Conservation (phyloP, 2,888 invertebrate species). For the Leptinotarsa rubiginosa region DNA sequence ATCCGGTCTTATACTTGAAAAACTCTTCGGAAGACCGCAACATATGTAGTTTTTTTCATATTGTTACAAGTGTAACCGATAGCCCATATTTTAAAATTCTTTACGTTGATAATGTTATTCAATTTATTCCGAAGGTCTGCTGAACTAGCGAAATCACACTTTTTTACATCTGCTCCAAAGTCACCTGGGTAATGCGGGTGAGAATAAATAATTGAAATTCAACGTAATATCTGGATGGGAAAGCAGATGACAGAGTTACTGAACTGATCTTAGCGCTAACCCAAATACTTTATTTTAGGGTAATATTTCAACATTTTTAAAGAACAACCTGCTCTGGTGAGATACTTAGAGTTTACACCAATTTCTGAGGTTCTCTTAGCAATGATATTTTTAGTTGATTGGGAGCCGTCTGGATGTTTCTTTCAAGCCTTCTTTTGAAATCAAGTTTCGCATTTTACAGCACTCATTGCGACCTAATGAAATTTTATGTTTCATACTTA, state of each 20-base stretch:
- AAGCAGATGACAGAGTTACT: not conserved
- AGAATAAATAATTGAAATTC: not conserved
- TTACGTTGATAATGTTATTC: not conserved
- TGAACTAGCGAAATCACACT: not conserved
- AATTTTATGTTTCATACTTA: too few species aligned
- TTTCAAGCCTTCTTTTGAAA: too few species aligned
- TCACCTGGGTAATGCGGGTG: not conserved
- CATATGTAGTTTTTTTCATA: conserved; percentile 5
- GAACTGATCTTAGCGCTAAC: not conserved
- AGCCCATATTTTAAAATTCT: conserved; percentile 22
- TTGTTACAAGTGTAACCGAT: not conserved
- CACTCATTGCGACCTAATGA: too few species aligned
- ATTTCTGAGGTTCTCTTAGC: too few species aligned
- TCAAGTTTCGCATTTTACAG: too few species aligned
- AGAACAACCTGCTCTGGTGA: too few species aligned
- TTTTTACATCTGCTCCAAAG: not conserved
- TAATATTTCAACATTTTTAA: too few species aligned
- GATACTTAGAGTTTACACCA: too few species aligned
- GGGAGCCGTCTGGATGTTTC: too few species aligned
- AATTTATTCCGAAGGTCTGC: not conserved
- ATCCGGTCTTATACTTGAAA: too few species aligned
- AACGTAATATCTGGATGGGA: not conserved
- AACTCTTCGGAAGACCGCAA: not conserved
- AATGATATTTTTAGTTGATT: too few species aligned
- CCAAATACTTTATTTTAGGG: too few species aligned